A percentile compares a stretch with the other conserved stretches of the same genome.
Evolutionary conservation across 1,140 invertebrate species (phyloP).

Genomic region (Orussus abietinus): DNA sequence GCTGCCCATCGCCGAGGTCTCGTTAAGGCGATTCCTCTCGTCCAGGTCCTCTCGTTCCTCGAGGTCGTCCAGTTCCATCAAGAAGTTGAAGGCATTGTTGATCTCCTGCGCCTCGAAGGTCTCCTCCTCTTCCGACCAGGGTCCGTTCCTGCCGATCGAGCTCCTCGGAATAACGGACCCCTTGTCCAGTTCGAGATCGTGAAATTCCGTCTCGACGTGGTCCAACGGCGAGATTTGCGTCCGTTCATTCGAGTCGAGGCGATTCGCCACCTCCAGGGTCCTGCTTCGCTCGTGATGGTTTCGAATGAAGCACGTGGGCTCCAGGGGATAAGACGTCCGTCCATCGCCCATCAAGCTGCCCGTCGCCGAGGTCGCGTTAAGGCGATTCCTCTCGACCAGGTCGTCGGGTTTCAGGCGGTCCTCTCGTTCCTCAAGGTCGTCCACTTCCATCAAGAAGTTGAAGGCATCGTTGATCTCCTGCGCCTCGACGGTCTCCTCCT

Average conservation of each 20-base stretch:
- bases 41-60: conserved; percentile 23
- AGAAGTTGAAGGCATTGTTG: conserved; percentile 44
- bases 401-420: conserved; percentile 29
- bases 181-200: conserved; percentile 16
- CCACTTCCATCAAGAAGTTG: conserved; percentile 5
- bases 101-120: conserved; percentile 39
- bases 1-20: conserved; percentile 1
- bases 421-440: conserved; percentile 21
- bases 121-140: conserved; percentile 18
- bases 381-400: neutral
- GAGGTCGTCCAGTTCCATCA: conserved; percentile 38
- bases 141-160: neutral
- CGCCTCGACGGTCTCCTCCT: no score
- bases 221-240: no score
- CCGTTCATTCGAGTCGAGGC: conserved; percentile 5
- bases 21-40: neutral
- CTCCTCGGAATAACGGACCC: no score
- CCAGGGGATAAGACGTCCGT: conserved; percentile 20
- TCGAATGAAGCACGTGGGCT: conserved; percentile 20
- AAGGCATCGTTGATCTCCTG: no score
- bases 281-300: conserved; percentile 7
- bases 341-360: conserved; percentile 4
- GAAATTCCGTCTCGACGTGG: neutral
- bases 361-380: neutral
- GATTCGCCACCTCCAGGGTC: conserved; percentile 3